phyloP scores from a whole-genome alignment of 2,888 invertebrate species.

The Listrodromus nycthemerus region DNA sequence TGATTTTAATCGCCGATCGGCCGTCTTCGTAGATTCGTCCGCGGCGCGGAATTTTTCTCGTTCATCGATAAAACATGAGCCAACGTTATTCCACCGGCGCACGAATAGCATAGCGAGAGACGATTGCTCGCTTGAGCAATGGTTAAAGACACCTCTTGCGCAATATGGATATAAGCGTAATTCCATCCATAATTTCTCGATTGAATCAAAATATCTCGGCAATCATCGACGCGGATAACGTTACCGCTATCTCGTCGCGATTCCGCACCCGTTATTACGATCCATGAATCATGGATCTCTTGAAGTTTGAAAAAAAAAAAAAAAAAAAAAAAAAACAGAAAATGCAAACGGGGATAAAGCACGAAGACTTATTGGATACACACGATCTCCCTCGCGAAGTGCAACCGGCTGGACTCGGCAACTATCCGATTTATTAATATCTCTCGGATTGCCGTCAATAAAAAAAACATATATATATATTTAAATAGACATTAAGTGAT shows the following conservation, averaged over 20 bases:
- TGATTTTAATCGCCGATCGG: neutral
- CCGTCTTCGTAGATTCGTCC: neutral
- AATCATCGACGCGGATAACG: conserved; percentile 50
- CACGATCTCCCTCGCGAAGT: conserved; percentile 32
- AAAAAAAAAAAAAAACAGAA: conserved; percentile 5
- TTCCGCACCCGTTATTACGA: conserved; percentile 52
- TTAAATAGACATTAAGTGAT: neutral
- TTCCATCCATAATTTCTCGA: conserved; percentile 56
- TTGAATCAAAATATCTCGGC: conserved; percentile 60
- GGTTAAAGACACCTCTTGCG: conserved; percentile 36
- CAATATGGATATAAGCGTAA: conserved; percentile 42
- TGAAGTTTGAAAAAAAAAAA: neutral
- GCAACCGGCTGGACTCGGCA: neutral
- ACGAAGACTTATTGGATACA: conserved; percentile 23
- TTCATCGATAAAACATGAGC: conserved; percentile 61
- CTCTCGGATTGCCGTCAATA: neutral
- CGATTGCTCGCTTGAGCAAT: neutral
- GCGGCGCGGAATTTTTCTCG: neutral
- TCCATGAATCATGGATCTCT: conserved; percentile 48
- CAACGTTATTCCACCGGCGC: conserved; percentile 37
- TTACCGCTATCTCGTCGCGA: conserved; percentile 28
- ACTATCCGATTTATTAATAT: conserved; percentile 16
- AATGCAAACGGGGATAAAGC: conserved; percentile 12
- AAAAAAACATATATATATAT: no score
- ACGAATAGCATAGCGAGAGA: neutral